Evolutionary conservation across 2,888 invertebrate species (phyloP), one percentile per base, ranked within the genome.

Genomic region (Meteorus colon): DNA sequence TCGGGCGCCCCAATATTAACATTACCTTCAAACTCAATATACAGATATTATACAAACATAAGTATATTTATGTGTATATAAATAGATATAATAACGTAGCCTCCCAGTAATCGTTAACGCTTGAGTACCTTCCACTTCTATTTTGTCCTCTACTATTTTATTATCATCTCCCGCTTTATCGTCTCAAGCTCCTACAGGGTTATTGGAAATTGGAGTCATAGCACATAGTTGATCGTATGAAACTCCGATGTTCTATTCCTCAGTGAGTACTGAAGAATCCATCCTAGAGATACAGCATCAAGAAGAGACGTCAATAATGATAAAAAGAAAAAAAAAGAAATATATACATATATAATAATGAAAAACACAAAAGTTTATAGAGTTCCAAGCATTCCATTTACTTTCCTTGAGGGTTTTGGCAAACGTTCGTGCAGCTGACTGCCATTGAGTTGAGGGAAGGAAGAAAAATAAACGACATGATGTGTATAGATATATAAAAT

Each of bases 201-300:
- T 71, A 71, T 63, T 72, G 63, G 63, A 63, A 63, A 72, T 31
- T 62, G 29, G 45, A 63, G 71, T 72, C 48, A 45, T 72, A 72
- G 71, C 45, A 55, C 19, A 55, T 55, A 27, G 29, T 31, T n/a
- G 62, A 29, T 63, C 71, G 55, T 19, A 72, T 72, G 71, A 63
- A 60, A 72, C 48, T 27, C 19, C 45, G 41, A 72, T 72, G 63
- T 48, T 41, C 31, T 1, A 48, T 31, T 19, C 19, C n/a, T 19
- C 6, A 19, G 19, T 8, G 2, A 24, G n/a, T 19, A 19, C 19
- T 55, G 19, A 19, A 55, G 55, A 55, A 55, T 55, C n/a, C 6
- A 55, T n/a, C 19, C 19, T 55, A 55, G 8, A 24, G 19, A 55
- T 8, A 55, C 19, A 55, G 6, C 8, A 8, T 12, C 12, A 10